Conservation (phyloP, 2,888 invertebrate species). For the Diloba caeruleocephala region DNA sequence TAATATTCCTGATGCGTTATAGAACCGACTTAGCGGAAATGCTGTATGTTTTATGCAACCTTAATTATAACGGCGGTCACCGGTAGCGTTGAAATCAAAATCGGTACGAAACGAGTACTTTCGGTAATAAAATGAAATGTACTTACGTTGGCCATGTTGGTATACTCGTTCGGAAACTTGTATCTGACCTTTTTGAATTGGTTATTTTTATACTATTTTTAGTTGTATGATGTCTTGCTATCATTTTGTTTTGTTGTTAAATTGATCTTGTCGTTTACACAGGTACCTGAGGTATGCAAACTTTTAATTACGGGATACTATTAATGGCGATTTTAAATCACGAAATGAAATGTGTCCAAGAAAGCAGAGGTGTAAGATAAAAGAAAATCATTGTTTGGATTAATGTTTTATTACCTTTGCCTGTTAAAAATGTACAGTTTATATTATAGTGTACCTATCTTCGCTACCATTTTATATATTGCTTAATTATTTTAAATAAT, state of each 20-base stretch:
- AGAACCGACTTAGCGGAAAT: slow-evolving; percentile 52
- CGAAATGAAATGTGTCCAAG: no score
- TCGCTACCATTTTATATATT: not conserved
- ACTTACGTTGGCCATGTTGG: slow-evolving; percentile 42
- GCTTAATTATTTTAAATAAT: slow-evolving; percentile 26
- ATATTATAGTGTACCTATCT: not conserved
- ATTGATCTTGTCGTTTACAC: slow-evolving; percentile 1
- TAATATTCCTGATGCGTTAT: slow-evolving; percentile 55
- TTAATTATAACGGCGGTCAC: slow-evolving; percentile 36
- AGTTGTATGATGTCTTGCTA: slow-evolving; percentile 5
- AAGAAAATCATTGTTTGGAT: not conserved
- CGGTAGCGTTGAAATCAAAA: slow-evolving; percentile 48
- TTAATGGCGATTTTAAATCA: no score
- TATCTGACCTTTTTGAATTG: slow-evolving; percentile 50
- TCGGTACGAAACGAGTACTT: slow-evolving; percentile 28
- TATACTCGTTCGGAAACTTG: slow-evolving; percentile 40
- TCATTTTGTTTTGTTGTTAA: slow-evolving; percentile 15
- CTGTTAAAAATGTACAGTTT: no score
- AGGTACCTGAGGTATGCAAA: slow-evolving; percentile 1
- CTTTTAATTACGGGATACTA: no score
- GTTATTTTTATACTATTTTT: slow-evolving; percentile 35
- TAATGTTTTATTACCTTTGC: not conserved
- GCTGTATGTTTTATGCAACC: slow-evolving; percentile 49
- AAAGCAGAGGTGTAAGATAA: no score
- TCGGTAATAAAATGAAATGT: slow-evolving; percentile 45